A percentile compares a stretch with the other conserved stretches of the same genome.
Conservation (phyloP, 2,113 vertebrate species). For the Phaethon lepturus region DNA sequence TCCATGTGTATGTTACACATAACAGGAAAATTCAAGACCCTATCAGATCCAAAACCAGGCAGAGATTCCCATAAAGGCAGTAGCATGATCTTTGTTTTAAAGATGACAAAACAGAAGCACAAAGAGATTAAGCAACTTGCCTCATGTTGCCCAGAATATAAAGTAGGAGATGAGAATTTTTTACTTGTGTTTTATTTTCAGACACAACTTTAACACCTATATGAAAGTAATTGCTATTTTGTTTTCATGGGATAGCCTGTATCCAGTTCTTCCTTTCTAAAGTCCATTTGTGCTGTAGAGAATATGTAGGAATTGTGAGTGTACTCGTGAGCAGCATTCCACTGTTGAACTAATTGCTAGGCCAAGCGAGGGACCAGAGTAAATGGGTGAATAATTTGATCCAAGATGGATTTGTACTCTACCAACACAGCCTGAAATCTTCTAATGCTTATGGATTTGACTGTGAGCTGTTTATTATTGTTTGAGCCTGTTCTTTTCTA, state of each 20-base stretch:
- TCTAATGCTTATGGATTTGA: slow-evolving; percentile 59
- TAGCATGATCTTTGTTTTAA: neutral
- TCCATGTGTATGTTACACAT: neutral
- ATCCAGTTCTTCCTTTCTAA: neutral
- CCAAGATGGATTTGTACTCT: slow-evolving; percentile 55
- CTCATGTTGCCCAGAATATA: neutral
- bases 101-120: neutral
- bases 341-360: slow-evolving; percentile 59
- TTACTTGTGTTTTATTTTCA: neutral
- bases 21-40: neutral
- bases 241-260: neutral
- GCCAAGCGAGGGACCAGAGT: slow-evolving; percentile 12
- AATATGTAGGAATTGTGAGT: slow-evolving; percentile 1
- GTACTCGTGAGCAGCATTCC: slow-evolving; percentile 8
- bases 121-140: neutral
- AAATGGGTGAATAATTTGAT: slow-evolving; percentile 60
- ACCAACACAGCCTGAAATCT: slow-evolving; percentile 53
- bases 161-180: neutral
- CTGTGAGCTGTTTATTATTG: slow-evolving; percentile 59
- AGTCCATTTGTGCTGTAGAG: slow-evolving; percentile 6
- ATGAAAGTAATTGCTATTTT: neutral
- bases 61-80: neutral
- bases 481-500: slow-evolving; percentile 58
- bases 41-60: neutral
- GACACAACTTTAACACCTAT: neutral